Evolutionary conservation across 2,888 invertebrate genomes (phyloP), one percentile per base, ranked within the genome.

Genomic region (Nycteola revayana): DNA sequence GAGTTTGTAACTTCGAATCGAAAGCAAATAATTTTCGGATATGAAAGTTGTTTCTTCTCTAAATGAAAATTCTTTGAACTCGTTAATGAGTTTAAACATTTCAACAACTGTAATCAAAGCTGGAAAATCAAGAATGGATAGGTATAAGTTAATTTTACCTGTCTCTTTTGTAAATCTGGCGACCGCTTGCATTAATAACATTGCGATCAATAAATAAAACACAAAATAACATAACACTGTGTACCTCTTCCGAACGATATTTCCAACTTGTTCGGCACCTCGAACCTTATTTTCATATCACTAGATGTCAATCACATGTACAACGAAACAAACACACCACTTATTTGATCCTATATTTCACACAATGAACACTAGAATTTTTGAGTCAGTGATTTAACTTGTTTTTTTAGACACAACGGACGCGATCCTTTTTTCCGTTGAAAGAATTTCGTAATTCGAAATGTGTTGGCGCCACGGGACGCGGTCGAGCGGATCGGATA

Each of bases 211-310:
- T 24, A 41, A 42, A 29, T 36, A 49, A 36, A 47, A 28, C 53
- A 49, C 52, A 54, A 58, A 56, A 60, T 56, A 66, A 46, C 45
- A 58, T 60, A 66, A 65, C 61, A 64, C 63, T 28, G 26, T 53
- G 49, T 70, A 76, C 82, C 83, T 79, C 78, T 75, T 61, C 83
- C 83, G 51, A 88, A 86, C 57, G 75, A 69, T 60, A 88, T 87
- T 80, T 88, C 88, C 86, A 88, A 84, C 63, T 81, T 87, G 62
- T 88, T 88, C 40, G 88, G 88, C 75, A 86, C 88, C 70, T 88
- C 87, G 59, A 84, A 88, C 37, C 86, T 75, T 71, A 88, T 88
- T 75, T 70, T 79, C 88, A 88, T 86, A 74, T 76, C 83, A 82
- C 78, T 71, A 32, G 60, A 54, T 58, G 44, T 21, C 47, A 53